Conservation (phyloP, 2,797 vertebrate genomes). For the Sternarchorhynchus goeldii region DNA sequence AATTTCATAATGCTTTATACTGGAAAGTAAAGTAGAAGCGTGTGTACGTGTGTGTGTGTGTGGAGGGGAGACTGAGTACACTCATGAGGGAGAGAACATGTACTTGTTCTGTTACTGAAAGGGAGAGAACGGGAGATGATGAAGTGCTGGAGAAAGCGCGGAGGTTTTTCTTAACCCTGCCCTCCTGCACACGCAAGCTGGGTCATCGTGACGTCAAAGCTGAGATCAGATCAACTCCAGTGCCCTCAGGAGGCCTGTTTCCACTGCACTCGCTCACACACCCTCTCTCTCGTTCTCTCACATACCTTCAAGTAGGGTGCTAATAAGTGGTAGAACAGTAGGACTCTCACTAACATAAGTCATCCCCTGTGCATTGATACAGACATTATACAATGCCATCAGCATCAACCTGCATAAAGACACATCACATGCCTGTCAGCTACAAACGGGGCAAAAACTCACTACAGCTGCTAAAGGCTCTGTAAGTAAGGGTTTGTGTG, state of each 20-base stretch:
- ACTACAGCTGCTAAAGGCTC: not conserved
- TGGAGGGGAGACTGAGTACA: not conserved
- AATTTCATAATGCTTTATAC: not conserved
- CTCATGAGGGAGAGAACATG: slow-evolving; percentile 1
- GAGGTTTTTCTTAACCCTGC: slow-evolving; percentile 28
- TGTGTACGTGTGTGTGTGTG: not conserved
- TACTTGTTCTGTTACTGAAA: not conserved
- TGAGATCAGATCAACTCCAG: slow-evolving; percentile 36
- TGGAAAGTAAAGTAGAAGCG: not conserved
- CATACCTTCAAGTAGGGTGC: slow-evolving; percentile 85
- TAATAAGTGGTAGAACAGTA: slow-evolving; percentile 81
- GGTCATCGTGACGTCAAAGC: slow-evolving; percentile 43
- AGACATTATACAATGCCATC: slow-evolving; percentile 94
- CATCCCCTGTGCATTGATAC: slow-evolving; percentile 87
- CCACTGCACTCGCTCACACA: slow-evolving; percentile 12
- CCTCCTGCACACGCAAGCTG: slow-evolving; percentile 20
- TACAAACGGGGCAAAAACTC: not conserved
- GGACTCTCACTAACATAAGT: slow-evolving; percentile 84
- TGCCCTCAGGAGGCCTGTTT: slow-evolving; percentile 35
- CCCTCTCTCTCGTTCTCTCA: not conserved
- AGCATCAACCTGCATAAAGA: slow-evolving; percentile 81
- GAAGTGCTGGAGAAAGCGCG: not conserved
- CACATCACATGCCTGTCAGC: slow-evolving; percentile 1
- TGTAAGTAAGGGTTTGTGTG: not conserved
- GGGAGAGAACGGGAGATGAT: not conserved